Conservation (phyloP, 2,797 vertebrate genomes). For the Steatocranus sp. region DNA sequence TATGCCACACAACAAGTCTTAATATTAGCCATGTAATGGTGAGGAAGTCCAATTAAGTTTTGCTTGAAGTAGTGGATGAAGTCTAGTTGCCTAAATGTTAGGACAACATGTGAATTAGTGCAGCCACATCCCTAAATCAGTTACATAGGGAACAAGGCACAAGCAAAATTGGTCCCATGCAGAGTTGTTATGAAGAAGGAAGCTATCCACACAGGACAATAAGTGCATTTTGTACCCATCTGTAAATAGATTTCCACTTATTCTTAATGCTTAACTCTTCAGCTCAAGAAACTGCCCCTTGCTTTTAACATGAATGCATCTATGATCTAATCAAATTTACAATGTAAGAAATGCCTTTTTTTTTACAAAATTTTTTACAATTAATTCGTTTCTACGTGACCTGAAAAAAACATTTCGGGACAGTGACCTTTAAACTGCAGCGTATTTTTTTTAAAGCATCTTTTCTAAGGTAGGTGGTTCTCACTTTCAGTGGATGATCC, state of each 20-base stretch:
- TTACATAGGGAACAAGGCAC: neutral
- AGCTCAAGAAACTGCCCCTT: neutral
- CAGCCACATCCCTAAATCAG: neutral
- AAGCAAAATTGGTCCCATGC: rapidly evolving
- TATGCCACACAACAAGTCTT: neutral
- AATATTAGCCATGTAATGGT: neutral
- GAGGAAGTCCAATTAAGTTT: neutral
- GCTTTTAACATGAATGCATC: neutral
- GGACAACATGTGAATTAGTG: neutral
- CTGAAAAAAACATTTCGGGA: neutral
- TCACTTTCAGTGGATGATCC: conserved; percentile 37
- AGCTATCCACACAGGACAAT: neutral
- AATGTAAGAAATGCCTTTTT: neutral
- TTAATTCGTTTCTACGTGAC: neutral
- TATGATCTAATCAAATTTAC: neutral
- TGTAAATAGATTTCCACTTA: neutral
- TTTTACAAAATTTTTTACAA: neutral
- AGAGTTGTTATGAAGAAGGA: neutral
- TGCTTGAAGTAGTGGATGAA: neutral
- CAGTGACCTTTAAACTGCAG: neutral
- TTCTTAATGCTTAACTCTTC: neutral
- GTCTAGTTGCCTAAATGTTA: neutral
- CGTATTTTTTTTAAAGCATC: neutral
- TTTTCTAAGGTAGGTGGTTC: neutral
- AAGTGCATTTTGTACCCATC: neutral